Percentiles rank a stretch among this genome's conserved stretches.
Conservation (phyloP, 2,888 invertebrate species). For the Corythucha ciliata region DNA sequence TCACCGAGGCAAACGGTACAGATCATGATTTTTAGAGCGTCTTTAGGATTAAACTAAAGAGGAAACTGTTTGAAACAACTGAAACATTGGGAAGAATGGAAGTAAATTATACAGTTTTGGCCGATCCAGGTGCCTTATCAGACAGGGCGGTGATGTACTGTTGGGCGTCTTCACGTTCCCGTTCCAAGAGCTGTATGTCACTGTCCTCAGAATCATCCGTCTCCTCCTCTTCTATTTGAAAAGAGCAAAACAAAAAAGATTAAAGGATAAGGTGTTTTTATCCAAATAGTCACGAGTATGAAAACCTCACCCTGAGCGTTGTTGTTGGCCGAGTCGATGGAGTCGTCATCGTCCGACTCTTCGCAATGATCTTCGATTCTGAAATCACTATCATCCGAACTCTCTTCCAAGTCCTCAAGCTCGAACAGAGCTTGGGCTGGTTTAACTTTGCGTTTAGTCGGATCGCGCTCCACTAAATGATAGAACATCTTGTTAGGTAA, state of each 20-base stretch:
- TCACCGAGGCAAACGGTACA: conserved; percentile 91
- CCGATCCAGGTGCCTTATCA: too few species aligned
- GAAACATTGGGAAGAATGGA: background rate
- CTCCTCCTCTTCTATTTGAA: too few species aligned
- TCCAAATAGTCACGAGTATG: too few species aligned
- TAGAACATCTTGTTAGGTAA: conserved; percentile 16
- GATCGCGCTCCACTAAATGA: conserved; percentile 51
- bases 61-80: background rate
- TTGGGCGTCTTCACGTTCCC: conserved; percentile 48
- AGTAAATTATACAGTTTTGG: too few species aligned
- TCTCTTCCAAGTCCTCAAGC: conserved; percentile 79
- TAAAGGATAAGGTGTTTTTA: too few species aligned
- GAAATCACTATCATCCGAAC: conserved; percentile 91
- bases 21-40: conserved; percentile 62
- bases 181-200: conserved; percentile 72
- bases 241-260: too few species aligned
- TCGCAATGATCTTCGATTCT: conserved; percentile 76
- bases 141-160: conserved; percentile 17
- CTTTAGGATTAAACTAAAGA: conserved; percentile 34
- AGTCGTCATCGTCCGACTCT: conserved; percentile 61
- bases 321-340: conserved; percentile 59
- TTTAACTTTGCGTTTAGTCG: conserved; percentile 71
- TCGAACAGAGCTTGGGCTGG: conserved; percentile 62
- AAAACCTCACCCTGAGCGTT: conserved; percentile 49
- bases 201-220: conserved; percentile 92